Percentiles rank a stretch among this genome's conserved stretches.
phyloP scores from a whole-genome alignment of 1,140 invertebrate species.

The Monochamus saltuarius region DNA sequence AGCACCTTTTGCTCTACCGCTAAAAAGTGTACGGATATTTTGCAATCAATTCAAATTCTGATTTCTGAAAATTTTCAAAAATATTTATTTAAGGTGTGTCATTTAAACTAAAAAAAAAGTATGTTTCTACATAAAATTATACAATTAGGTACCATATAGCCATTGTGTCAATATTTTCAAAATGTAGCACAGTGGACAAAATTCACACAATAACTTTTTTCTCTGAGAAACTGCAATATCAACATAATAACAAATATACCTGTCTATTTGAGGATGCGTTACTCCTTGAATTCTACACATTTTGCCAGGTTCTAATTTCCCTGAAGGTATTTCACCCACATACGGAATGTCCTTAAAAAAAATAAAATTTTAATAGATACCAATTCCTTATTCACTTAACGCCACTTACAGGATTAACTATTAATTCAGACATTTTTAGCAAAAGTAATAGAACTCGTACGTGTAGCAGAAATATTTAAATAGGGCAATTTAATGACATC shows the following conservation, averaged over 20 bases:
- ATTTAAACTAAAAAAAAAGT: too few relatives aligned
- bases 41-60: too few relatives aligned
- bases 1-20: too few relatives aligned
- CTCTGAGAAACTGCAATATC: conserved; percentile 9
- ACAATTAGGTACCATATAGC: too few relatives aligned
- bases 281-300: conserved; percentile 63
- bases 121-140: too few relatives aligned
- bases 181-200: too few relatives aligned
- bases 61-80: too few relatives aligned
- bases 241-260: conserved; percentile 51
- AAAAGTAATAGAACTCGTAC: background rate
- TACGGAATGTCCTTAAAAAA: conserved; percentile 41
- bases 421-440: conserved; percentile 9
- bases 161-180: too few relatives aligned
- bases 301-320: conserved; percentile 59
- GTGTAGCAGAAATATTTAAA: conserved; percentile 10
- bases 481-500: conserved; percentile 9
- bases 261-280: conserved; percentile 57
- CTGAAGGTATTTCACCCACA: conserved; percentile 38
- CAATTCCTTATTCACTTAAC: conserved; percentile 5
- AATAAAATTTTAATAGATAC: conserved; percentile 18
- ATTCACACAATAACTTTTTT: background rate
- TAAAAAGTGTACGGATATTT: too few relatives aligned
- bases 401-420: conserved; percentile 44
- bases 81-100: too few relatives aligned